Evolutionary conservation across 1,140 invertebrate genomes (phyloP), one percentile per base, ranked within the genome.

Genomic region (Drosophila arawakana): DNA sequence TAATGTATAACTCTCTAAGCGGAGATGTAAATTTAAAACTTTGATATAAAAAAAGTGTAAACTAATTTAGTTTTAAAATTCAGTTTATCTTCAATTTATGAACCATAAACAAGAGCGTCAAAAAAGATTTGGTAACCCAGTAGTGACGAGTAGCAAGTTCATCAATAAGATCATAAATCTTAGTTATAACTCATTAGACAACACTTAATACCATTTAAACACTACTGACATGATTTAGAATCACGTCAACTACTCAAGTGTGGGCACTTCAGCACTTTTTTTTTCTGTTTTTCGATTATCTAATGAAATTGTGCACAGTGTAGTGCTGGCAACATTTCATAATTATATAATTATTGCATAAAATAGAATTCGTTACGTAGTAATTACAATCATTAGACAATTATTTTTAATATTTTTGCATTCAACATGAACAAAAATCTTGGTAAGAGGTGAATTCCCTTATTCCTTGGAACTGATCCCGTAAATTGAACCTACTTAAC

Each of bases 351-450:
- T 41, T 39, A 18, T 54, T 62, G 67, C 37, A 35, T 34, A 66
- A 66, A 55, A 55, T 21, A 18, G 30, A 4, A 11, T 47, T 63
- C 49, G 41, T 35, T 50, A 8, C 7, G 41, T 41, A 34, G 15
- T 49, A 50, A 72, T 72, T 66, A 58, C 46, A 63, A 57, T 34
- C 44, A 43, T 37, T 37, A 52, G 46, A 43, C 30, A 46, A 58
- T 69, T 59, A 43, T 43, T 43, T 21, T 21, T 21, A 21, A 39
- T 39, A 41, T 9, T 37, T 37, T 37, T 37, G 34, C 10, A 43
- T 46, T 69, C 55, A 68, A 47, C 70, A 73, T 73, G 54, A 73
- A 66, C 52, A 35, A 35, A 30, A 13, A 1, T 35, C 25, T 30
- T 30, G 25, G 50, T 35, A 25, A 11, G 39, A 34, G 47, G 69